Evolutionary conservation across 2,888 invertebrate genomes (phyloP).

Genomic region (Hipparchia semele): DNA sequence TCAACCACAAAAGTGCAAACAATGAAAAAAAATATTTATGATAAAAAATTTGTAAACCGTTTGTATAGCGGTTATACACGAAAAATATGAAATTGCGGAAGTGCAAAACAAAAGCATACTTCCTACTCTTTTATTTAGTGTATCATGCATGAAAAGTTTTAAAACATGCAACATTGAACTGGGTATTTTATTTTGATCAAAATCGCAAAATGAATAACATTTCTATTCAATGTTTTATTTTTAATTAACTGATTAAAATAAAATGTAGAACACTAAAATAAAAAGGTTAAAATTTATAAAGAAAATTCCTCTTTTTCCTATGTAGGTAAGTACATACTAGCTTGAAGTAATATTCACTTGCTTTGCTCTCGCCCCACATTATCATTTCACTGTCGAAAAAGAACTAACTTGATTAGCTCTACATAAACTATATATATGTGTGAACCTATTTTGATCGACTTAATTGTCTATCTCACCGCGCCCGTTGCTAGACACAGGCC

Average conservation of each 20-base stretch:
- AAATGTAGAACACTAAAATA: background rate
- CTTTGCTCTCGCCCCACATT: no score
- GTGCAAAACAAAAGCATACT: conserved; percentile 18
- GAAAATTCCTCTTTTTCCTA: no score
- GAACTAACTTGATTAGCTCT: no score
- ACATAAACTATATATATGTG: no score
- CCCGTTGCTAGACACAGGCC: no score
- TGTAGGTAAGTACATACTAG: no score
- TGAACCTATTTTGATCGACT: no score
- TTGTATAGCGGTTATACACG: conserved; percentile 7
- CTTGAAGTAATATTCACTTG: no score
- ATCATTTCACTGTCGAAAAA: no score
- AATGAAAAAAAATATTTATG: background rate
- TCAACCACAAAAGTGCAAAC: background rate
- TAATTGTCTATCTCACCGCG: no score
- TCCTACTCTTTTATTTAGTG: conserved; percentile 18
- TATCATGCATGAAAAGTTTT: conserved; percentile 13
- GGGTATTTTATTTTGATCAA: conserved; percentile 3
- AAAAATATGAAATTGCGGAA: conserved; percentile 20
- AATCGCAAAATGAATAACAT: background rate
- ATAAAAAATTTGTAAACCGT: conserved; percentile 6
- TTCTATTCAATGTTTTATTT: background rate
- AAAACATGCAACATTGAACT: conserved; percentile 16
- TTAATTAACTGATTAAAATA: conserved; percentile 4
- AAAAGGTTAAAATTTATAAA: no score